These are phyloP conservation scores for Dermatemys mawii DNA, from an alignment of 2,113 vertebrate species.

Conservation along the genomic window DNA sequence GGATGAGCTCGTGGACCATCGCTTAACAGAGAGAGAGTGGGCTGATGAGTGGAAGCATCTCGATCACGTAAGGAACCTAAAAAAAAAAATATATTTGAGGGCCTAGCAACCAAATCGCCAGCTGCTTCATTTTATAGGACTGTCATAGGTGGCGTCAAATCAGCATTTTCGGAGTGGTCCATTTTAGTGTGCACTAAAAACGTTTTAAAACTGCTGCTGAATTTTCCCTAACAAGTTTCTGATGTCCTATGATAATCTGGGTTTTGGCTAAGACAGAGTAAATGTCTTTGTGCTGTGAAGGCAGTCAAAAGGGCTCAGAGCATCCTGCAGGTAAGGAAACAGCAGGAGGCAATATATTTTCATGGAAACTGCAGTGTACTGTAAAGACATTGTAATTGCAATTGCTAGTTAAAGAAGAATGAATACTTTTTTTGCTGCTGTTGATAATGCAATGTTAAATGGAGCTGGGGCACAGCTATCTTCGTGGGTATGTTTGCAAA, in stretches of 20 bases:
- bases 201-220: background rate
- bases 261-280: background rate
- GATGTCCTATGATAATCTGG: background rate
- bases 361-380: background rate
- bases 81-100: background rate
- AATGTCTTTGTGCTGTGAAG: background rate
- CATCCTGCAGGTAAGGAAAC: background rate
- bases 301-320: background rate
- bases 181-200: background rate
- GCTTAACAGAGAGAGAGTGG: constrained; percentile 97
- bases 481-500: background rate
- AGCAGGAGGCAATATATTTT: background rate
- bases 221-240: background rate
- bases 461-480: background rate
- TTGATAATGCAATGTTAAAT: background rate
- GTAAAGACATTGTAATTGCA: background rate
- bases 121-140: background rate
- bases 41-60: constrained; percentile 99
- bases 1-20: constrained; percentile 97
- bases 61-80: constrained; percentile 91
- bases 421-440: background rate
- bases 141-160: background rate
- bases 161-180: background rate
- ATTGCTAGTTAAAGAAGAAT: background rate
- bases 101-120: background rate